Percentiles rank a stretch among this genome's conserved stretches.
Conservation (phyloP, 2,888 invertebrate genomes). For the Gryllus longicercus region DNA sequence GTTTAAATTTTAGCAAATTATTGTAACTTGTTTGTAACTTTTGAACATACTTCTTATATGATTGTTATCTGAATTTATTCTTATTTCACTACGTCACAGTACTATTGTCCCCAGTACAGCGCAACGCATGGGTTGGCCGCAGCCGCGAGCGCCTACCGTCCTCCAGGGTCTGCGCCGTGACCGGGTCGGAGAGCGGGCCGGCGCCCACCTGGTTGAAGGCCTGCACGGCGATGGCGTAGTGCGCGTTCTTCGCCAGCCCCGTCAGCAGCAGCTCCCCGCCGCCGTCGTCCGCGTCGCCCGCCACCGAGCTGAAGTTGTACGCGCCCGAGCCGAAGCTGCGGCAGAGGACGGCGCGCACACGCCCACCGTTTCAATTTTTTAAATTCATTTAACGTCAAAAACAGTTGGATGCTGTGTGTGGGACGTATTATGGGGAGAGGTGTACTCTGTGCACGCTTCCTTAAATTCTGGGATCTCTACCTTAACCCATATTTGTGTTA, state of each 20-base stretch:
- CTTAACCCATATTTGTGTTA: too few species aligned
- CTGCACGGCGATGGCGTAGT: constrained; percentile 65
- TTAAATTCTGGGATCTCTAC: too few species aligned
- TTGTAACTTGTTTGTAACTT: too few species aligned
- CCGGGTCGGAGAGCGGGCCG: constrained; percentile 66
- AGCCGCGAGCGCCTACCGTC: constrained; percentile 55
- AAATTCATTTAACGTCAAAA: too few species aligned
- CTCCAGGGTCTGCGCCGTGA: constrained; percentile 67
- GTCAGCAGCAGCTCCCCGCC: constrained; percentile 62
- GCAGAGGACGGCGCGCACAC: neutral
- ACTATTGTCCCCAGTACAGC: neutral
- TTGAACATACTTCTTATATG: too few species aligned
- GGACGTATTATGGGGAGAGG: too few species aligned
- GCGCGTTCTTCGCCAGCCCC: constrained; percentile 62
- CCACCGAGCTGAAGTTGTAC: constrained; percentile 66
- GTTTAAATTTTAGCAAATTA: too few species aligned
- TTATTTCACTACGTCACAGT: neutral
- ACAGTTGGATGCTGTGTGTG: too few species aligned
- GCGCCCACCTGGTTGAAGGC: constrained; percentile 72
- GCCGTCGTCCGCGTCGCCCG: constrained; percentile 66
- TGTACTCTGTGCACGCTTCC: too few species aligned
- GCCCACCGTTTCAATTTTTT: too few species aligned
- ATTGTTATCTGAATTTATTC: too few species aligned
- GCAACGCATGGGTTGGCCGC: too few species aligned
- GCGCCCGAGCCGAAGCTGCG: constrained; percentile 45